Percentiles rank a stretch among this genome's conserved stretches.
These are phyloP conservation scores for Drosophila parvula DNA, from an alignment of 1,140 invertebrate genomes.

Conservation along the genomic window DNA sequence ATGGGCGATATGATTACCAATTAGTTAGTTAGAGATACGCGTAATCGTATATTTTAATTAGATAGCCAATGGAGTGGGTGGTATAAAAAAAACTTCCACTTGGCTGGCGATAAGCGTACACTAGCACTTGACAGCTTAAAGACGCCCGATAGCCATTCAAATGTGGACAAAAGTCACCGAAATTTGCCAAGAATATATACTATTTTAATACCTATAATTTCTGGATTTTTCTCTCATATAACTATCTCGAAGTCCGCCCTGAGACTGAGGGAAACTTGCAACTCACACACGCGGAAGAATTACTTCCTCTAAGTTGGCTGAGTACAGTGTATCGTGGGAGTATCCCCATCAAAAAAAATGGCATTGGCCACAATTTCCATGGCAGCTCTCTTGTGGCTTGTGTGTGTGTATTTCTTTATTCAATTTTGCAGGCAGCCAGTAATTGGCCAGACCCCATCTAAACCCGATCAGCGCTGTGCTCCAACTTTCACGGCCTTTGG, in stretches of 20 bases:
- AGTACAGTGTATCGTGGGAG: constrained; percentile 22
- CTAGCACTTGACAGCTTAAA: not conserved
- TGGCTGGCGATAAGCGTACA: constrained; percentile 7
- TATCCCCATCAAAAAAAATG: constrained; percentile 13
- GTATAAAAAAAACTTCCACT: constrained; percentile 13
- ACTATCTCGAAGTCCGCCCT: not conserved
- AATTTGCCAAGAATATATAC: not conserved
- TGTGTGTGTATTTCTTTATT: not conserved
- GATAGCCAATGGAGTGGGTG: not conserved
- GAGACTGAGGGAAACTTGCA: not conserved
- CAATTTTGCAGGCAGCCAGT: constrained; percentile 26
- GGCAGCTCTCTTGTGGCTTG: not conserved
- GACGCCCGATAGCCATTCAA: constrained; percentile 7
- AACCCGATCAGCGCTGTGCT: constrained; percentile 24
- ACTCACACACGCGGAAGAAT: constrained; percentile 23
- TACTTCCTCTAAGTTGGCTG: not conserved
- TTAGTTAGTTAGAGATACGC: constrained; percentile 6
- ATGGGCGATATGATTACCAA: constrained; percentile 12
- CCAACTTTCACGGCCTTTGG: constrained; percentile 51
- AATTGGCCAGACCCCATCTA: constrained; percentile 40
- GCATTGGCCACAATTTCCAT: not conserved
- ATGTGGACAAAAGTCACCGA: not conserved
- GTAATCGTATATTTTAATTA: constrained; percentile 4
- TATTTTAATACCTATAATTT: not conserved
- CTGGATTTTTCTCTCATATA: not conserved